Base-by-base conservation (phyloP, 2,888 invertebrate genomes). In the Nebria brevicollis region DNA sequence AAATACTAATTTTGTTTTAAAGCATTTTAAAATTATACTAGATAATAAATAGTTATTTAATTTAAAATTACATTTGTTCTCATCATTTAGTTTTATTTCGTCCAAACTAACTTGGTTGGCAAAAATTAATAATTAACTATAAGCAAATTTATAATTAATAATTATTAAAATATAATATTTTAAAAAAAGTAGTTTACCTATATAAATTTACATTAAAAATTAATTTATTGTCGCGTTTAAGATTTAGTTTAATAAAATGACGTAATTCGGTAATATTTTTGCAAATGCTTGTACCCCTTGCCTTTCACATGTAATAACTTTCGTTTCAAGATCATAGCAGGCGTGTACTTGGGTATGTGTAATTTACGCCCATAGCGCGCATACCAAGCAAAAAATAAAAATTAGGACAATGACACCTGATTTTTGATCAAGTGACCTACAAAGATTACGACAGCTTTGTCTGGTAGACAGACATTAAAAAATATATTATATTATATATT, bases 261-360 rank as follows among this genome's bases (percentile, higher is more conserved):
- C 54, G 13, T 54, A 54, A 54, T 54, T 7, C 13, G 7, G 7
- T 54, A 54, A 54, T 54, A 13, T 11, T 54, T 54, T 54, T 13
- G 54, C 54, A 54, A 8, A 54, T 54, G 54, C 54, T 11, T 54
- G 54, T 54, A 2, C 54, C 54, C 54, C 54, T 54, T 3, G 54
- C 54, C 54, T 54, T 54, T 54, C 54, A 54, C 54, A 11, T 13
- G 54, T 54, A 54, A 54, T 54, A 54, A 54, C 54, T 54, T 54
- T 54, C 54, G 54, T 54, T 54, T 54, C 54, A 54, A 54, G 54
- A 54, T 54, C 54, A 54, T 54, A 54, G 54, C 54, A 54, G 54
- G 54, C 54, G 54, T 54, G 26, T 68, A 25, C 20, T 68, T 68
- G 26, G 26, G 54, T 54, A 54, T 54, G 54, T 54, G 54, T 54